Conservation (phyloP, 2,113 vertebrate species). For the Epinephelus cyanopodus region DNA sequence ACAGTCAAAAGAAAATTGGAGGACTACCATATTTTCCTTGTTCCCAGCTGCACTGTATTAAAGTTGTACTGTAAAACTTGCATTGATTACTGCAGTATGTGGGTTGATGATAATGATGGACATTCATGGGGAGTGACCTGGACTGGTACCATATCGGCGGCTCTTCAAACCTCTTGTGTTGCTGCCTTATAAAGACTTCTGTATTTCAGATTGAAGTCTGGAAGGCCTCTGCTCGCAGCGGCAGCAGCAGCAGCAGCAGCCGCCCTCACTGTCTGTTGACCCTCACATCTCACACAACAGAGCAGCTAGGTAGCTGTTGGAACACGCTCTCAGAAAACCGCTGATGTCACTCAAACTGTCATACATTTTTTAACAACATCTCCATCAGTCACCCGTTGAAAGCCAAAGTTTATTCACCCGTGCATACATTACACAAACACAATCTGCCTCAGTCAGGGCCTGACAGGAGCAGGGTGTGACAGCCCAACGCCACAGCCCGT, state of each 20-base stretch:
- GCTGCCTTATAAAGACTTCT: constrained; percentile 19
- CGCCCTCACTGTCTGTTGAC: constrained; percentile 17
- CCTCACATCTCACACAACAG: constrained; percentile 1
- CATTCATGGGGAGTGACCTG: constrained; percentile 18
- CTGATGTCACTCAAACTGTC: constrained; percentile 57
- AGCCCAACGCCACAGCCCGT: constrained; percentile 5
- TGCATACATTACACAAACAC: constrained; percentile 28
- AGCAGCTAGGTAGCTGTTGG: constrained; percentile 40
- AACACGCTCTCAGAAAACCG: constrained; percentile 49
- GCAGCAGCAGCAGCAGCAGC: constrained; percentile 1
- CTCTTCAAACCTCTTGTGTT: constrained; percentile 28
- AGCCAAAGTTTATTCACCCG: constrained; percentile 29
- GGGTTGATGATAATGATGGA: constrained; percentile 33
- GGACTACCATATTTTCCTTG: neutral
- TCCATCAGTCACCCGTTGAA: constrained; percentile 31
- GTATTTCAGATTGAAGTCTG: constrained; percentile 21
- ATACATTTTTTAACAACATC: constrained; percentile 37
- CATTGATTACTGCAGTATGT: constrained; percentile 29
- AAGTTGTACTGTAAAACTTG: neutral
- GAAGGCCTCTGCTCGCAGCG: constrained; percentile 26
- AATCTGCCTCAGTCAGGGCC: constrained; percentile 7
- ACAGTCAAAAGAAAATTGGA: constrained; percentile 4
- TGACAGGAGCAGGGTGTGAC: constrained; percentile 65
- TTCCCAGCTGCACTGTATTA: neutral
- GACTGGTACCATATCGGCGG: constrained; percentile 11